phyloP scores from a whole-genome alignment of 2,113 vertebrate species.

The Percina caprodes region DNA sequence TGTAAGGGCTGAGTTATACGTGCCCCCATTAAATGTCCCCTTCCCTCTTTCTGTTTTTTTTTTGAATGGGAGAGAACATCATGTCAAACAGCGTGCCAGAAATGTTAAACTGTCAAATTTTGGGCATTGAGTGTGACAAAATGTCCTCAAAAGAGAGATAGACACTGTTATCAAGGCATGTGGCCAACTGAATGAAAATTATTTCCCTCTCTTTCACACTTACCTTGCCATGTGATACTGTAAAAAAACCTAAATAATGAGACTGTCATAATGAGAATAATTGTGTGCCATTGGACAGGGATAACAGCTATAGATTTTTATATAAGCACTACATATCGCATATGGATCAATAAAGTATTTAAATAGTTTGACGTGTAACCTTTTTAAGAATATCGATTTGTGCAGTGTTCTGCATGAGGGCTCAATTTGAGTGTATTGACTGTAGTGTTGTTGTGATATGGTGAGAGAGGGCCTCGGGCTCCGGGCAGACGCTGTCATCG shows the following conservation, averaged over 20 bases:
- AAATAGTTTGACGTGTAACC: slow-evolving; percentile 88
- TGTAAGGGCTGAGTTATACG: slow-evolving; percentile 60
- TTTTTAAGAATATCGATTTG: slow-evolving; percentile 86
- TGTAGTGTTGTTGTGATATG: slow-evolving; percentile 83
- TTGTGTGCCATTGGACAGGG: slow-evolving; percentile 36
- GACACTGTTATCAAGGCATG: slow-evolving; percentile 40
- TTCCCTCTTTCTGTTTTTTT: slow-evolving; percentile 23
- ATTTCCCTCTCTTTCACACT: slow-evolving; percentile 49
- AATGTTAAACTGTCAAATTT: slow-evolving; percentile 58
- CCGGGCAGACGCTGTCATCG: slow-evolving; percentile 77
- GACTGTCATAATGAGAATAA: slow-evolving; percentile 7
- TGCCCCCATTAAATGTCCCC: slow-evolving; percentile 26
- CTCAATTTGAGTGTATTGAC: slow-evolving; percentile 85
- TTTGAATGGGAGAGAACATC: slow-evolving; percentile 46
- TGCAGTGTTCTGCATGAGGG: slow-evolving; percentile 78
- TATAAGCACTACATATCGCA: slow-evolving; percentile 68
- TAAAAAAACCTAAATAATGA: slow-evolving; percentile 42
- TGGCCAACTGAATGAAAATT: slow-evolving; percentile 37
- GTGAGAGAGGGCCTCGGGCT: slow-evolving; percentile 78
- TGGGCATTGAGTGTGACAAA: slow-evolving; percentile 37
- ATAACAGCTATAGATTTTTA: slow-evolving; percentile 73
- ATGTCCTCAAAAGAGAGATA: slow-evolving; percentile 46
- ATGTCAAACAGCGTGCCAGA: slow-evolving; percentile 31
- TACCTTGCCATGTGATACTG: slow-evolving; percentile 30
- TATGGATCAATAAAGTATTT: slow-evolving; percentile 82